A percentile compares a stretch with the other conserved stretches of the same genome.
phyloP scores from a whole-genome alignment of 2,113 vertebrate genomes.

The Cyprinodon tularosa region DNA sequence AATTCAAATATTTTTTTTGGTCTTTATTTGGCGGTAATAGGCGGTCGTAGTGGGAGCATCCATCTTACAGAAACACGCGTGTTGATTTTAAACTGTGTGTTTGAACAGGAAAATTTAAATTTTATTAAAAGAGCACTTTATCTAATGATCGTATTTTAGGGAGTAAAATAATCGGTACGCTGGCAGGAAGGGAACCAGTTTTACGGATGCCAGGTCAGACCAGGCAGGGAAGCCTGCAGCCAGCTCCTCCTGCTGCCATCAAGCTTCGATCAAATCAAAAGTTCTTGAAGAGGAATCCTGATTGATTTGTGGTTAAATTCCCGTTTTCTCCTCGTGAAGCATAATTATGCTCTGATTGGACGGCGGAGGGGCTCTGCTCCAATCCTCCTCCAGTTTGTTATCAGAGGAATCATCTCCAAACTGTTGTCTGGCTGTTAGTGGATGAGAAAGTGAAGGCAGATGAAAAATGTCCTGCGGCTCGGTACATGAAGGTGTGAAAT shows the following conservation, averaged over 20 bases:
- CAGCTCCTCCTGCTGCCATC: constrained; percentile 89
- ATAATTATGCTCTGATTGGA: constrained; percentile 90
- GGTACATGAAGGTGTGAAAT: constrained; percentile 75
- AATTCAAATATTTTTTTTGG: too few species aligned
- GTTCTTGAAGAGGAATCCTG: constrained; percentile 84
- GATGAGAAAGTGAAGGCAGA: constrained; percentile 27
- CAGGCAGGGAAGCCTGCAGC: too few species aligned
- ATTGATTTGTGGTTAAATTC: constrained; percentile 94
- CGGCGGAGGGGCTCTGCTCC: neutral
- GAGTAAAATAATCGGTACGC: too few species aligned
- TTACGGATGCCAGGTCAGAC: too few species aligned
- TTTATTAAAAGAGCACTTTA: too few species aligned
- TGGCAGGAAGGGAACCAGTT: too few species aligned
- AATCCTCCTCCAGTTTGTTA: constrained; percentile 12
- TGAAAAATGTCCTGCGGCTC: constrained; percentile 65
- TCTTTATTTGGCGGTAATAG: too few species aligned
- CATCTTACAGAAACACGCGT: too few species aligned
- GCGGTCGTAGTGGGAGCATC: too few species aligned
- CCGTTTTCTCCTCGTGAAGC: constrained; percentile 86
- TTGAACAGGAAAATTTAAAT: too few species aligned
- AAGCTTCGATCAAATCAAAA: constrained; percentile 94
- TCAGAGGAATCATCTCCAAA: constrained; percentile 39
- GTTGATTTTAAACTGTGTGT: too few species aligned
- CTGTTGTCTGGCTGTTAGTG: constrained; percentile 8
- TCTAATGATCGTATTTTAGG: too few species aligned